These are phyloP conservation scores for Lycia hirtaria DNA, from an alignment of 2,888 invertebrate genomes.

Conservation along the genomic window DNA sequence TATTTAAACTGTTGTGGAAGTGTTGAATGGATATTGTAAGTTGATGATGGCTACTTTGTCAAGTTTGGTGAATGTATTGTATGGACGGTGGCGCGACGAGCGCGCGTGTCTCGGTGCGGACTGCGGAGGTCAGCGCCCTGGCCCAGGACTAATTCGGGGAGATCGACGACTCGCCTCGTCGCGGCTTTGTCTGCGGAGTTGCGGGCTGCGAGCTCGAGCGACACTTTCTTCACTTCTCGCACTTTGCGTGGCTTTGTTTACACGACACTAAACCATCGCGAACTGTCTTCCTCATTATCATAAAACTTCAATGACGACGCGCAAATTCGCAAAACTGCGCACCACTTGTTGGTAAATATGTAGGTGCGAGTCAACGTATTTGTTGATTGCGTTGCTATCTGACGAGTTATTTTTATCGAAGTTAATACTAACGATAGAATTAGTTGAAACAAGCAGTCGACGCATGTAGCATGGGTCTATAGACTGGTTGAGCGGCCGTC, in stretches of 20 bases:
- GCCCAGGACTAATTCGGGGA: conserved; percentile 85
- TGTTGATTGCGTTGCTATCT: conserved; percentile 33
- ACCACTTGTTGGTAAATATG: conserved; percentile 22
- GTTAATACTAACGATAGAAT: neutral
- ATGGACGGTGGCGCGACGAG: conserved; percentile 51
- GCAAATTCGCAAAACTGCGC: conserved; percentile 40
- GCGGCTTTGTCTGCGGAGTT: conserved; percentile 79
- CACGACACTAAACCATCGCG: conserved; percentile 46
- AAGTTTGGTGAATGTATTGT: conserved; percentile 33
- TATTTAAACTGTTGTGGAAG: neutral
- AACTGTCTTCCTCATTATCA: conserved; percentile 54
- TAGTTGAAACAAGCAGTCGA: neutral
- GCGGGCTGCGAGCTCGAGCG: conserved; percentile 55
- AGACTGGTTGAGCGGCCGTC: conserved; percentile 53
- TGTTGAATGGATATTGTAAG: neutral
- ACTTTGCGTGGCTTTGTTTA: conserved; percentile 66
- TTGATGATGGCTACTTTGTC: conserved; percentile 3
- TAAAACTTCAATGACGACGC: conserved; percentile 44
- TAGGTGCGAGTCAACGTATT: conserved; percentile 11
- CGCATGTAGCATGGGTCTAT: conserved; percentile 31
- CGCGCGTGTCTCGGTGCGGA: conserved; percentile 55
- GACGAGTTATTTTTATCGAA: conserved; percentile 12
- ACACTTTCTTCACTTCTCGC: conserved; percentile 45
- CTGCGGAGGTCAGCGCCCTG: conserved; percentile 78
- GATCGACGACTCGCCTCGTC: conserved; percentile 77